A percentile compares a stretch with the other conserved stretches of the same genome.
Evolutionary conservation across 2,113 vertebrate species (phyloP).

Genomic region (Motacilla alba): DNA sequence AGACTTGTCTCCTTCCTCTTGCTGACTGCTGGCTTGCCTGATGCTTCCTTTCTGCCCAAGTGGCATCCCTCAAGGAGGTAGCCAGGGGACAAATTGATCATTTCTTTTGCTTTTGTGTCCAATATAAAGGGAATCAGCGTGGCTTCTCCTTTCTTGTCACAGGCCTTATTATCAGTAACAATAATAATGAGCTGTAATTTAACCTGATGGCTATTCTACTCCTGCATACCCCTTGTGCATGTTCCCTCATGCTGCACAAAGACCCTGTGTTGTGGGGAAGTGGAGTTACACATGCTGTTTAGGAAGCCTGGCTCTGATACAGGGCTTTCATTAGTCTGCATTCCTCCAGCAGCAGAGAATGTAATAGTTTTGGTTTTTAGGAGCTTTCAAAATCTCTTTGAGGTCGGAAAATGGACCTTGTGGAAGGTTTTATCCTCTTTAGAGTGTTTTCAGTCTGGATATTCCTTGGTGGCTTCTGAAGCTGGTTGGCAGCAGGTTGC

Average conservation of each 20-base stretch:
- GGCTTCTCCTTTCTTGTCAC: background rate
- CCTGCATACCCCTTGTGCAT: background rate
- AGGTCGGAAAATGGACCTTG: background rate
- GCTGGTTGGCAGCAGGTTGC: background rate
- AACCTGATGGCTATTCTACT: background rate
- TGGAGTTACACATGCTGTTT: background rate
- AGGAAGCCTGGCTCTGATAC: background rate
- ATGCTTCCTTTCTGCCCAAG: background rate
- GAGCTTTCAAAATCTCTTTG: background rate
- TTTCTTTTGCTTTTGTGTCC: slow-evolving; percentile 28
- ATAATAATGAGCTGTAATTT: slow-evolving; percentile 24
- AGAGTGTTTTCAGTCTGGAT: background rate
- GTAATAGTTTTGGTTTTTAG: background rate
- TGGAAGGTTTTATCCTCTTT: background rate
- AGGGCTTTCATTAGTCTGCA: background rate
- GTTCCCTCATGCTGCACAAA: background rate
- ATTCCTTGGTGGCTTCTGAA: background rate
- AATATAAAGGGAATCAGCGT: background rate
- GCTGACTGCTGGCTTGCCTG: background rate
- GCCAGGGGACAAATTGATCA: slow-evolving; percentile 8
- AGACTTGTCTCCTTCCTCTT: background rate
- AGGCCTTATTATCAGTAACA: background rate
- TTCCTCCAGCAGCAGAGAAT: background rate
- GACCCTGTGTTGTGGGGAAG: background rate
- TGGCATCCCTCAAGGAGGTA: background rate